Evolutionary conservation across 2,888 invertebrate species (phyloP).

Genomic region (Galerucella pusilla): DNA sequence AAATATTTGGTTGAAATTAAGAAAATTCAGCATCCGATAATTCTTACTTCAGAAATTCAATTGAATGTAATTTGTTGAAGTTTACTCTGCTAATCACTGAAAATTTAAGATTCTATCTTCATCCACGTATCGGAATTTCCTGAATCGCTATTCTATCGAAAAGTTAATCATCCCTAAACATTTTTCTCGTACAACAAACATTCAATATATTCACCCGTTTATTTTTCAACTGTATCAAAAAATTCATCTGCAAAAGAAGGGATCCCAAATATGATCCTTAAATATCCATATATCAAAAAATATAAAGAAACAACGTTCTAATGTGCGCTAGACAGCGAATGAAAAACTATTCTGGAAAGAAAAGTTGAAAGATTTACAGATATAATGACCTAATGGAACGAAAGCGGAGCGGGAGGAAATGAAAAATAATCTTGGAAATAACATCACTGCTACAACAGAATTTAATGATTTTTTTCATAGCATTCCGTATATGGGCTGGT

Average conservation of each 20-base stretch:
- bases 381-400: slow-evolving; percentile 28
- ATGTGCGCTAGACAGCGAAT: slow-evolving; percentile 22
- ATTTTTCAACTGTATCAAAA: neutral
- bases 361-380: slow-evolving; percentile 21
- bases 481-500: neutral
- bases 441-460: neutral
- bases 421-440: slow-evolving; percentile 17
- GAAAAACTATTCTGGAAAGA: slow-evolving; percentile 16
- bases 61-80: too few relatives aligned
- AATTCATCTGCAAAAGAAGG: neutral
- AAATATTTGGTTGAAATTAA: too few relatives aligned
- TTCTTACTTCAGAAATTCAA: too few relatives aligned
- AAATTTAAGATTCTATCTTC: too few relatives aligned
- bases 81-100: too few relatives aligned
- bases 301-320: slow-evolving; percentile 17
- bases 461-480: neutral
- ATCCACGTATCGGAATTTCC: too few relatives aligned
- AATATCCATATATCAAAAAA: slow-evolving; percentile 20
- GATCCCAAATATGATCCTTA: slow-evolving; percentile 1
- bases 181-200: neutral
- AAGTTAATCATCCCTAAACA: too few relatives aligned
- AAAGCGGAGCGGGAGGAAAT: neutral
- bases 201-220: neutral
- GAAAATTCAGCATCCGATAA: too few relatives aligned
- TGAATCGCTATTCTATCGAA: too few relatives aligned